A percentile compares a stretch with the other conserved stretches of the same genome.
Conservation (phyloP, 2,797 vertebrate species). For the Tokudaia muenninki region DNA sequence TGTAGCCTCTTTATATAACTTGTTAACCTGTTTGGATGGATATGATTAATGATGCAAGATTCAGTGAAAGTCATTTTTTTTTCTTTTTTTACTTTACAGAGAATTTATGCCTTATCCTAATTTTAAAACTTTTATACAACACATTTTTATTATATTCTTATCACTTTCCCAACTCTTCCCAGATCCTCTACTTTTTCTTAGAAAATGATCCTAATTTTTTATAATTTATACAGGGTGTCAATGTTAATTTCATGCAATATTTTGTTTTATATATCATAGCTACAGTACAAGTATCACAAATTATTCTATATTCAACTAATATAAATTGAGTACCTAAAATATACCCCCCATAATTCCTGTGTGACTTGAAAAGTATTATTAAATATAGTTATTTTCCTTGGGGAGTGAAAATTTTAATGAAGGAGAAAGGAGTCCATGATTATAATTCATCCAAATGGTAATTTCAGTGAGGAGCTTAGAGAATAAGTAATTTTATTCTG, state of each 20-base stretch:
- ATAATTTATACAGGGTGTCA: neutral
- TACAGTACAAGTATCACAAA: neutral
- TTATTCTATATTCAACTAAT: neutral
- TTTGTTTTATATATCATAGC: neutral
- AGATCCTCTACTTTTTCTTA: neutral
- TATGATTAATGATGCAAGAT: neutral
- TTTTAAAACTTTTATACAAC: too few species aligned
- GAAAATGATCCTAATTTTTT: neutral
- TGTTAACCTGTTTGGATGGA: neutral
- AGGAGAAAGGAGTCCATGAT: neutral
- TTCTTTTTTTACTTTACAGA: neutral
- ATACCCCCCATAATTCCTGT: neutral
- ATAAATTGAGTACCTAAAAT: neutral
- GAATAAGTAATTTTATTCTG: constrained; percentile 8
- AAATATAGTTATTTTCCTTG: neutral
- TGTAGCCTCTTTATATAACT: neutral
- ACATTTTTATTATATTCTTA: neutral
- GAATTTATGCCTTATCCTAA: neutral
- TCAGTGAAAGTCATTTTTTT: neutral
- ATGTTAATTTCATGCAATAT: neutral
- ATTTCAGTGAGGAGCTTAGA: constrained; percentile 18
- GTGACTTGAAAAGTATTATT: neutral
- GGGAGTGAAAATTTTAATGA: constrained; percentile 37
- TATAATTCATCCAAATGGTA: neutral
- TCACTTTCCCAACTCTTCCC: too few species aligned